These are phyloP conservation scores for Capra hircus DNA, from an alignment of 2,113 vertebrate species.

Conservation along the genomic window DNA sequence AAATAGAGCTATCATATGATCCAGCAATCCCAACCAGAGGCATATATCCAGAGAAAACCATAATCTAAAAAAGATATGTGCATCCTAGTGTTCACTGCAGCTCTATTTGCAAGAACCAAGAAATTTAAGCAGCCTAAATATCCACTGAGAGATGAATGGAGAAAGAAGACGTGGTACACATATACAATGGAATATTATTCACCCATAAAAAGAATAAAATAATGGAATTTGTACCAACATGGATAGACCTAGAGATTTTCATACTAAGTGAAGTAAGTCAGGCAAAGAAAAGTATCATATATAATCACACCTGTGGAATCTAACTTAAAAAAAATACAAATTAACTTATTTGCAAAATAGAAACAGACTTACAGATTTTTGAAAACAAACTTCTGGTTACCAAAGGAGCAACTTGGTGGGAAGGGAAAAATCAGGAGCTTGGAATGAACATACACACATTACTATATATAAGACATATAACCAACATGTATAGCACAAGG, in stretches of 20 bases:
- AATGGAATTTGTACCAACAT: neutral
- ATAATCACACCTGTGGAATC: neutral
- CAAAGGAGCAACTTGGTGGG: rapidly evolving
- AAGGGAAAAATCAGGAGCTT: neutral
- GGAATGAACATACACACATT: neutral
- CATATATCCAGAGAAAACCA: neutral
- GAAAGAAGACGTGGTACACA: neutral
- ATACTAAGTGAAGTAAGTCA: neutral
- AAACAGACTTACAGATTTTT: neutral
- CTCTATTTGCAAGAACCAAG: neutral
- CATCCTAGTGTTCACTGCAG: neutral
- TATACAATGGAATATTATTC: neutral
- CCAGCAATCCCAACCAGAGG: neutral
- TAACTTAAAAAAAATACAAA: neutral
- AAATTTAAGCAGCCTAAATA: neutral
- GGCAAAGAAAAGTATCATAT: neutral
- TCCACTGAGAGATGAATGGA: neutral
- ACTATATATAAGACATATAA: neutral
- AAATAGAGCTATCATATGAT: neutral
- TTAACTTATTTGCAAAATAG: neutral
- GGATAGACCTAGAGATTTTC: neutral
- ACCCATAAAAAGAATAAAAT: neutral
- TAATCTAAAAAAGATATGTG: neutral
- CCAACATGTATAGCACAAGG: neutral
- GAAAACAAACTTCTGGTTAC: neutral